Percentiles rank a stretch among this genome's conserved stretches.
Evolutionary conservation across 2,888 invertebrate genomes (phyloP).

Genomic region (Sipunculus nudus): DNA sequence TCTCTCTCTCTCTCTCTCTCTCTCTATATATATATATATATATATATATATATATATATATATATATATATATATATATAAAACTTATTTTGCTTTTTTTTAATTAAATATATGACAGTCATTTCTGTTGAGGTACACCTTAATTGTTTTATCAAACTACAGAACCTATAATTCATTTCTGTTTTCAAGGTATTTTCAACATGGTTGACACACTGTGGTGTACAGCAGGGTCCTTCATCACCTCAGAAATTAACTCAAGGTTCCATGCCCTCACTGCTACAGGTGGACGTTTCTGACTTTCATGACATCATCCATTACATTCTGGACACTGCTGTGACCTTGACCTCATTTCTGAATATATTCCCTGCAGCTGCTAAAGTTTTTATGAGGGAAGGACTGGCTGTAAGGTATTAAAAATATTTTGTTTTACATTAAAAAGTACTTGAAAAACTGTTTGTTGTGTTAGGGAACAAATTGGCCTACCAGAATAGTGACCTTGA

Average conservation of each 20-base stretch:
- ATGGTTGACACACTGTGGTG: constrained; percentile 54
- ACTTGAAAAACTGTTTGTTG: too few relatives aligned
- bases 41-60: too few relatives aligned
- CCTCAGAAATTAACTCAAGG: constrained; percentile 49
- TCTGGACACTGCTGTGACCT: constrained; percentile 76
- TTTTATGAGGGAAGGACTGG: constrained; percentile 71
- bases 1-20: too few relatives aligned
- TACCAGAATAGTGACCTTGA: background rate
- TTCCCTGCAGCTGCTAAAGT: constrained; percentile 72
- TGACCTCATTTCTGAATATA: constrained; percentile 76
- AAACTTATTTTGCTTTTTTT: too few relatives aligned
- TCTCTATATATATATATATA: too few relatives aligned
- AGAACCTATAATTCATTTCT: too few relatives aligned
- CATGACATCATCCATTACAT: constrained; percentile 77
- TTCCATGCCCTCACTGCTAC: constrained; percentile 35
- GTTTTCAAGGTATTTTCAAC: too few relatives aligned
- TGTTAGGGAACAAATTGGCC: background rate
- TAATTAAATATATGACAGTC: too few relatives aligned
- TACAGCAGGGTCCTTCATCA: constrained; percentile 37
- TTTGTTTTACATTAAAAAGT: background rate
- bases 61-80: too few relatives aligned
- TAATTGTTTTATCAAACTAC: too few relatives aligned
- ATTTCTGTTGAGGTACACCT: too few relatives aligned
- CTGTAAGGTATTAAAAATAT: constrained; percentile 45
- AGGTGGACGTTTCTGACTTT: constrained; percentile 63